A percentile compares a stretch with the other conserved stretches of the same genome.
phyloP scores from a whole-genome alignment of 1,140 invertebrate species.

The Drosophila serrata region DNA sequence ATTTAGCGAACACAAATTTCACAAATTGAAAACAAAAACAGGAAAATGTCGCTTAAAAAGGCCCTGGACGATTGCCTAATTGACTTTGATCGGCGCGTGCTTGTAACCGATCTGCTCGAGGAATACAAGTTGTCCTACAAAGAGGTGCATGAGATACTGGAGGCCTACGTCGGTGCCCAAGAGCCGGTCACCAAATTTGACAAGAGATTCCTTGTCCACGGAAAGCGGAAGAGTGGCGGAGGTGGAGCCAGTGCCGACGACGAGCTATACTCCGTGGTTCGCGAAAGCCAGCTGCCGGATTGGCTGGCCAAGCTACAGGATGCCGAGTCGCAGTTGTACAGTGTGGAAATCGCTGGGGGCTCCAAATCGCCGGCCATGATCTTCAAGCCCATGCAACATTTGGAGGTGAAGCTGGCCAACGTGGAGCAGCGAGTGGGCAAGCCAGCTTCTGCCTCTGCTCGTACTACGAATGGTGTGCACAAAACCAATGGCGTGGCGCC shows the following conservation, averaged over 20 bases:
- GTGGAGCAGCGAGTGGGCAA: constrained; percentile 31
- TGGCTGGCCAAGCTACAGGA: constrained; percentile 72
- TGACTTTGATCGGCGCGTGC: constrained; percentile 73
- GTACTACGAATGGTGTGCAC: constrained; percentile 31
- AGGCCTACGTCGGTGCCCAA: constrained; percentile 61
- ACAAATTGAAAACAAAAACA: neutral
- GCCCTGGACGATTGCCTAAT: constrained; percentile 74
- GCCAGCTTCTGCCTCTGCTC: neutral
- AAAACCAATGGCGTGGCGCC: constrained; percentile 26
- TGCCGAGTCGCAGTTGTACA: constrained; percentile 66
- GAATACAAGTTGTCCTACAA: constrained; percentile 75
- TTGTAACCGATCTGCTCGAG: constrained; percentile 77
- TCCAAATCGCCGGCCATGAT: constrained; percentile 64
- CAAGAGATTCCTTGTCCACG: constrained; percentile 72
- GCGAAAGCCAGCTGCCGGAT: constrained; percentile 64
- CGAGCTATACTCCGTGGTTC: constrained; percentile 74
- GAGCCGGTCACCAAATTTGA: constrained; percentile 52
- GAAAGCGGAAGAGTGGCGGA: constrained; percentile 33
- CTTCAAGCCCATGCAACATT: constrained; percentile 72
- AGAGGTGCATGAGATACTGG: constrained; percentile 61
- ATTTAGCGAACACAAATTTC: constrained; percentile 2
- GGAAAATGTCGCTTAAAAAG: constrained; percentile 62
- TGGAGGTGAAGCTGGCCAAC: constrained; percentile 53
- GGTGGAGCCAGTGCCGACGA: neutral
- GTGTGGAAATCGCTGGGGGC: constrained; percentile 76